phyloP scores from a whole-genome alignment of 2,797 vertebrate species.

The Momotus momota region DNA sequence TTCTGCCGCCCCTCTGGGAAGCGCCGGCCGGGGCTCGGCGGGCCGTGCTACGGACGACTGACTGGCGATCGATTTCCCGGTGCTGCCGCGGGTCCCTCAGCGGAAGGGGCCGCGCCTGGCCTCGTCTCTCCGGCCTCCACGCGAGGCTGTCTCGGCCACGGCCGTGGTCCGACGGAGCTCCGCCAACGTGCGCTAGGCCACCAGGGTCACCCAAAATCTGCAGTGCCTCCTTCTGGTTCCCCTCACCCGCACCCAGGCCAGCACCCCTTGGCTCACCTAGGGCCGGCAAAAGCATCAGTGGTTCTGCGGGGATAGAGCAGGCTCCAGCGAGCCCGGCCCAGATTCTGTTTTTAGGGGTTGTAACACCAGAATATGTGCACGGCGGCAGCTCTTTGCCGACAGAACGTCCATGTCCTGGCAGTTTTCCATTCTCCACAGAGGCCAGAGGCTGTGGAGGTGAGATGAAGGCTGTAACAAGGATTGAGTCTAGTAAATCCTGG shows the following conservation, averaged over 20 bases:
- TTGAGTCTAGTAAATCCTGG: accelerated
- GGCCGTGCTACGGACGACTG: neutral
- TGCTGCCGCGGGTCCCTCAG: neutral
- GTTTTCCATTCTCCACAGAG: neutral
- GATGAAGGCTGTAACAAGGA: neutral
- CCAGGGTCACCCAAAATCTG: neutral
- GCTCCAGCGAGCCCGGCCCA: neutral
- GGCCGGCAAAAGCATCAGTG: neutral
- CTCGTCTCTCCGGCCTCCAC: neutral
- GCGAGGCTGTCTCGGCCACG: neutral
- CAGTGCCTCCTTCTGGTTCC: neutral
- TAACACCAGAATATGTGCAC: accelerated
- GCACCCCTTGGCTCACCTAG: no score
- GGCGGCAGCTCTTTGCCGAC: neutral
- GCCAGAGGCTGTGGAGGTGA: neutral
- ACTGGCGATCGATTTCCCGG: neutral
- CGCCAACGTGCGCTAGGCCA: neutral
- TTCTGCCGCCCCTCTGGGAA: neutral
- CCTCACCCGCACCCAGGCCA: neutral
- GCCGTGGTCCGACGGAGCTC: neutral
- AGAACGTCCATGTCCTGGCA: no score
- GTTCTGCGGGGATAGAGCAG: neutral
- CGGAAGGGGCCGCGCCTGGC: neutral
- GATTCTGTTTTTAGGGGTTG: neutral
- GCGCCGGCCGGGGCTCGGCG: neutral